Percentiles rank a stretch among this genome's conserved stretches.
phyloP scores from a whole-genome alignment of 2,888 invertebrate genomes.

The Leptopilina myrica region DNA sequence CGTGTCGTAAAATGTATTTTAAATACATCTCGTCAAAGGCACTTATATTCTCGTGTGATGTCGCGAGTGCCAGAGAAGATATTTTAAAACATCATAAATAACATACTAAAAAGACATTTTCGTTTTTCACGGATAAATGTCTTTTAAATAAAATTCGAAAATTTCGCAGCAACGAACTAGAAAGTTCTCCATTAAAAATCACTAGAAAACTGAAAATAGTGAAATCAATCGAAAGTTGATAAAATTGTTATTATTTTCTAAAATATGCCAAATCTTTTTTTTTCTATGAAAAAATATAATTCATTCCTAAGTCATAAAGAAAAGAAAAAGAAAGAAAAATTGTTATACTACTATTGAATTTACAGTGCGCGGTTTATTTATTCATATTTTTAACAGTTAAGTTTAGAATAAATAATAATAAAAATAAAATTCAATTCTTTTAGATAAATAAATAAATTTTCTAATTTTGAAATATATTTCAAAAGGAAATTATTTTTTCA shows the following conservation, averaged over 20 bases:
- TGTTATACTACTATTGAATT: too few species aligned
- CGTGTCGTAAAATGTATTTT: conserved; percentile 4
- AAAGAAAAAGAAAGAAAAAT: too few species aligned
- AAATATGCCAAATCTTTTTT: background rate
- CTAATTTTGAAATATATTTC: too few species aligned
- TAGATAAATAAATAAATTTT: too few species aligned
- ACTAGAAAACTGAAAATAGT: conserved; percentile 1
- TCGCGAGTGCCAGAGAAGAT: background rate
- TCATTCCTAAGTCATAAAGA: background rate
- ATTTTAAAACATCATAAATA: conserved; percentile 20
- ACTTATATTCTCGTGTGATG: background rate
- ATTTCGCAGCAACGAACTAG: conserved; percentile 1
- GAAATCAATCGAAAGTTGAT: conserved; percentile 32
- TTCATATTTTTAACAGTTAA: too few species aligned
- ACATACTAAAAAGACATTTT: background rate
- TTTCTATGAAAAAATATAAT: background rate
- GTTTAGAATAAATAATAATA: too few species aligned
- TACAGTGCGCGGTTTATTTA: too few species aligned
- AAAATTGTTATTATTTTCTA: conserved; percentile 16
- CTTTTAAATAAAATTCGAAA: background rate
- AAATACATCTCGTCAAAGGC: background rate
- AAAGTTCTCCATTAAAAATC: conserved; percentile 6
- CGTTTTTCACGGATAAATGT: conserved; percentile 23
- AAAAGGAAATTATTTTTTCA: too few species aligned
- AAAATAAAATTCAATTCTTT: too few species aligned